A percentile compares a stretch with the other conserved stretches of the same genome.
phyloP scores from a whole-genome alignment of 2,888 invertebrate species.

The Phortica okadai region DNA sequence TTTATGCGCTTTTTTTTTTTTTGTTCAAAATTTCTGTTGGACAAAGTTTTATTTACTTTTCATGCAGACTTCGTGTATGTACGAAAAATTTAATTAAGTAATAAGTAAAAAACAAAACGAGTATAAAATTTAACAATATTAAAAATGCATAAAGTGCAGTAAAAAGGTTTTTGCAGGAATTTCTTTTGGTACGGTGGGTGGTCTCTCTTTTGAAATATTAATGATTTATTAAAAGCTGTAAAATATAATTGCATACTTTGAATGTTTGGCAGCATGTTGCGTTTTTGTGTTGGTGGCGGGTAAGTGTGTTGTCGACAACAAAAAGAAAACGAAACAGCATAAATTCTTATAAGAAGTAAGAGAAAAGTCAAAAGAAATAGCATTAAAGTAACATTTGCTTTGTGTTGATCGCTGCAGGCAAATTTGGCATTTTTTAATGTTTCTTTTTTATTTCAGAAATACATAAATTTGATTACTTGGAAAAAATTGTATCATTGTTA shows the following conservation, averaged over 20 bases:
- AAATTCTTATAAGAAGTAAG: no score
- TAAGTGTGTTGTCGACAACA: no score
- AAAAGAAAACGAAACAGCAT: no score
- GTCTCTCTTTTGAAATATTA: background rate
- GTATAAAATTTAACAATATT: conserved; percentile 22
- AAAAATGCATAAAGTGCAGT: conserved; percentile 18
- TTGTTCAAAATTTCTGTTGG: conserved; percentile 33
- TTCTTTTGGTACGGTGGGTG: background rate
- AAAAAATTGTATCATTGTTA: no score
- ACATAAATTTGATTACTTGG: no score
- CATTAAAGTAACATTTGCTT: no score
- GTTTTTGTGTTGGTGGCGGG: no score
- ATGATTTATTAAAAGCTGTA: background rate
- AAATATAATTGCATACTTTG: conserved; percentile 13
- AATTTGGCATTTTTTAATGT: no score
- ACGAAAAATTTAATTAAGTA: conserved; percentile 8
- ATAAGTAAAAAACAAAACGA: background rate
- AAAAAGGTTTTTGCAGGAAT: background rate
- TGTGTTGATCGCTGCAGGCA: no score
- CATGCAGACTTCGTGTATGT: conserved; percentile 31
- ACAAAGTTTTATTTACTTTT: conserved; percentile 25
- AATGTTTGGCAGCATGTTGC: no score
- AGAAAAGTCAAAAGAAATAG: no score
- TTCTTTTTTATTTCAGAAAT: no score
- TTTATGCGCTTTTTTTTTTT: background rate